Base-by-base conservation (phyloP, 2,113 vertebrate species). In the Macheiramphus alcinus region DNA sequence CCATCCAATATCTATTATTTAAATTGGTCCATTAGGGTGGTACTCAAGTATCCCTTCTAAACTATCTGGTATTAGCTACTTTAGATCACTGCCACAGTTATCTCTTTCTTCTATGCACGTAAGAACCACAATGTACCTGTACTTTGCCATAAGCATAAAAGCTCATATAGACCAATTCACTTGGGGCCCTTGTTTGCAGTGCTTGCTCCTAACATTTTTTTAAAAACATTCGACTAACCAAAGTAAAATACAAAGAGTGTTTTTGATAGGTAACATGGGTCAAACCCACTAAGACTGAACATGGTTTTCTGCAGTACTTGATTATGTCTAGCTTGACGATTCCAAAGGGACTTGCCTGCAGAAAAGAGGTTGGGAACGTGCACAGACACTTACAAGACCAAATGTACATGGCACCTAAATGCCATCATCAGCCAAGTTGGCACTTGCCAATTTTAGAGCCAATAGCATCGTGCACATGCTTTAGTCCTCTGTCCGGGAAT, bases 341-440 rank as follows among this genome's bases (percentile, higher is more conserved):
- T 63, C 62, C 47, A 78, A 75, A 42, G 29, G 21, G 8, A 66
- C 62, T 45, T 91, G 23, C 32, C 22, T 50, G 25, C 55, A 88
- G 62, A 88, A 86, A 52, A 58, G 45, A 76, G 23, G 26, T 25
- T 55, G 32, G 31, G 21, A 91, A 74, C 16, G 11, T 52, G 78
- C 38, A 45, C 13, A 87, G 50, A 40, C 25, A 61, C 43, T 12
- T 86, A 34, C 5, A 73, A 78, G 9, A 40, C 11, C 36, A 82
- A 45, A 50, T 0, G 2, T 31, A 65, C 23, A 13, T 1, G 2
- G 17, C 12, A 70, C 5, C 7, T 59, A 52, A 48, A 40, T 13
- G 15, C 19, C 11, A 7, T 7, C 0, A 0, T 27, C 42, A 67
- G 21, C 10, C 34, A 94, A 59, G 10, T 2, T 42, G 34, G 32